Percentiles rank a stretch among this genome's conserved stretches.
These are phyloP conservation scores for Erythrolamprus reginae DNA, from an alignment of 2,113 vertebrate species.

Conservation along the genomic window DNA sequence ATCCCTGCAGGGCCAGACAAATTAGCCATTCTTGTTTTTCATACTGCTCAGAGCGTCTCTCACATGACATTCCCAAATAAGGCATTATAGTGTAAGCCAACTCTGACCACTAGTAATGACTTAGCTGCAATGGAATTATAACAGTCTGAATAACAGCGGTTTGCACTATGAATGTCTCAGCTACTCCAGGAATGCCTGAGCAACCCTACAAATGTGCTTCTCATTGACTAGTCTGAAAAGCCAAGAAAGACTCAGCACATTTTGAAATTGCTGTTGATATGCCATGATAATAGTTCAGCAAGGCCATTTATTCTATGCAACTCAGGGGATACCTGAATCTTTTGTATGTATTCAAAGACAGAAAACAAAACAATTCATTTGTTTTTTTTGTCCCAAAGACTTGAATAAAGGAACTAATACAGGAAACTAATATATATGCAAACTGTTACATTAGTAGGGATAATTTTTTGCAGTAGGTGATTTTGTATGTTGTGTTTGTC, in stretches of 20 bases:
- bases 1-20: slow-evolving; percentile 89
- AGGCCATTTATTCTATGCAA: slow-evolving; percentile 29
- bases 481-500: not conserved
- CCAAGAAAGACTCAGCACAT: slow-evolving; percentile 62
- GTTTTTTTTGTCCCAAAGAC: not conserved
- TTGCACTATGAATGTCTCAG: slow-evolving; percentile 68
- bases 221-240: slow-evolving; percentile 60
- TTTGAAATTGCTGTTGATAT: slow-evolving; percentile 62
- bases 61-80: slow-evolving; percentile 99
- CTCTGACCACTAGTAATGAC: slow-evolving; percentile 93
- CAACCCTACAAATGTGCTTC: slow-evolving; percentile 62
- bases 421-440: not conserved
- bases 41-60: slow-evolving; percentile 87
- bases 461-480: not conserved
- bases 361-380: not conserved
- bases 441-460: too few species aligned
- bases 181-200: slow-evolving; percentile 73
- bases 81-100: slow-evolving; percentile 86
- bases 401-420: not conserved
- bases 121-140: slow-evolving; percentile 95
- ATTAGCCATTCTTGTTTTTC: slow-evolving; percentile 77
- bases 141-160: slow-evolving; percentile 83
- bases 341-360: not conserved
- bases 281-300: slow-evolving; percentile 64
- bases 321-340: slow-evolving; percentile 20